Evolutionary conservation across 1,140 invertebrate genomes (phyloP).

Genomic region (Chelonus insularis): DNA sequence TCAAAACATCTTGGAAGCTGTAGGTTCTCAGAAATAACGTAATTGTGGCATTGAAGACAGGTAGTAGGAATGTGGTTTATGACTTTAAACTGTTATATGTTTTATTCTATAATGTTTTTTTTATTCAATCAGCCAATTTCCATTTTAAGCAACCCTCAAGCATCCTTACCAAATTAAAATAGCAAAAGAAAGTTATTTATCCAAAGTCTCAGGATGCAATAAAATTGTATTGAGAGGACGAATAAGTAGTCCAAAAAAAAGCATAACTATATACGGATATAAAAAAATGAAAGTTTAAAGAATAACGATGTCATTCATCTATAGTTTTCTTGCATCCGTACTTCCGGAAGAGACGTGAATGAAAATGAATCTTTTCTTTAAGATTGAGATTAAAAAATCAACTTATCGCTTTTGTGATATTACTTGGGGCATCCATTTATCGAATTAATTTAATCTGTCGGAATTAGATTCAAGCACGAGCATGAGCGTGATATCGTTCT

Average conservation of each 20-base stretch:
- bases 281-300: not conserved
- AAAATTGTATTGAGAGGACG: too few relatives aligned
- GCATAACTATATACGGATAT: not conserved
- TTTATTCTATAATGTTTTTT: conserved; percentile 34
- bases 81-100: conserved; percentile 24
- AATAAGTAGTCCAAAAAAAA: too few relatives aligned
- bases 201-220: too few relatives aligned
- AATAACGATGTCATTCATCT: not conserved
- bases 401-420: not conserved
- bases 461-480: conserved; percentile 38
- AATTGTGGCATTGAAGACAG: conserved; percentile 43
- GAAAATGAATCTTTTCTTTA: not conserved
- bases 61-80: conserved; percentile 46
- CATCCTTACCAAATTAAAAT: too few relatives aligned
- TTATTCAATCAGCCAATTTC: conserved; percentile 34
- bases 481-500: conserved; percentile 42
- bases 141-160: not conserved
- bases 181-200: too few relatives aligned
- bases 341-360: not conserved
- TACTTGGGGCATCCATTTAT: conserved; percentile 45
- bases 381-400: not conserved
- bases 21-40: conserved; percentile 28
- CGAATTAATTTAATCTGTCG: conserved; percentile 47
- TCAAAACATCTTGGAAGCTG: conserved; percentile 28
- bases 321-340: not conserved